Evolutionary conservation across 2,888 invertebrate genomes (phyloP).

Genomic region (Cantharis rufa): DNA sequence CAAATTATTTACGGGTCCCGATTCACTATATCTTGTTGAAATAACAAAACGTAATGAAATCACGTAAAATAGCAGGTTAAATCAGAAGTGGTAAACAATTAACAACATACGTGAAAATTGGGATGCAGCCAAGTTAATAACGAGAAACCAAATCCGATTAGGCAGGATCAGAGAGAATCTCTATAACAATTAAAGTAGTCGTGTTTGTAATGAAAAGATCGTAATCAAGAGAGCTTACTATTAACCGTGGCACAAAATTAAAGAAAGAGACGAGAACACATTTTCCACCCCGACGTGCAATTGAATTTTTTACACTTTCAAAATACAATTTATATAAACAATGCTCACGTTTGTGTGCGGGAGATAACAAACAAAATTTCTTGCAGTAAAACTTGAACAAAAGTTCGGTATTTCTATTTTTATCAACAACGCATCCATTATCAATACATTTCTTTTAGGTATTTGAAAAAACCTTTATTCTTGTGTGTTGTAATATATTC

Average conservation of each 20-base stretch:
- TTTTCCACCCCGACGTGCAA: not conserved
- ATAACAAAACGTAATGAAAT: not conserved
- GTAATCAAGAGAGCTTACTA: not conserved
- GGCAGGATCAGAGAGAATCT: not conserved
- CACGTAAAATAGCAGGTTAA: not conserved
- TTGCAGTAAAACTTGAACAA: not conserved
- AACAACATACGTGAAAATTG: slow-evolving; percentile 3
- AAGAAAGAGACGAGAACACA: not conserved
- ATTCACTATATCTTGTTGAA: not conserved
- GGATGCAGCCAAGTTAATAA: not conserved
- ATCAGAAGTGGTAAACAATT: not conserved
- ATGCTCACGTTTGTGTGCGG: not conserved
- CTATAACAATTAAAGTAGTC: not conserved
- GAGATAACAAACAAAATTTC: not conserved
- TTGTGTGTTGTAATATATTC: not conserved
- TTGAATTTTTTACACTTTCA: not conserved
- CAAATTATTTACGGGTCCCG: not conserved
- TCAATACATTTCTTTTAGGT: not conserved
- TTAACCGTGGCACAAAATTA: not conserved
- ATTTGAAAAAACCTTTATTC: not conserved
- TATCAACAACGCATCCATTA: not conserved
- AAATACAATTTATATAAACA: slow-evolving; percentile 2
- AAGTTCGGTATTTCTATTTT: not conserved
- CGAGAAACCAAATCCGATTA: not conserved
- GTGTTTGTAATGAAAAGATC: not conserved